Percentiles rank a stretch among this genome's conserved stretches.
These are phyloP conservation scores for Matsumyia berberina DNA, from an alignment of 2,888 invertebrate genomes.

Conservation along the genomic window DNA sequence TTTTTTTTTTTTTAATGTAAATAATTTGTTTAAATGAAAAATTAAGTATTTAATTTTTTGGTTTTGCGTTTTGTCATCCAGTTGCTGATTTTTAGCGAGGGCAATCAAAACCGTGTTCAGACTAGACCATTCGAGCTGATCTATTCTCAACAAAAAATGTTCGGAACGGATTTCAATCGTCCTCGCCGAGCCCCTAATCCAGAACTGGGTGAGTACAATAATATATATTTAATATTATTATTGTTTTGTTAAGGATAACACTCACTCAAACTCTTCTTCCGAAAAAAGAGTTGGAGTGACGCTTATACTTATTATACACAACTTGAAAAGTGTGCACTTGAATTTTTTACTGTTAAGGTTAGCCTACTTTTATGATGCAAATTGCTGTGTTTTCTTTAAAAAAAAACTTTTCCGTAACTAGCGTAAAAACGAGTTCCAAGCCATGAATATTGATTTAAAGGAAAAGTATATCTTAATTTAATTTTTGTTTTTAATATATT, in stretches of 20 bases:
- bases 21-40: slow-evolving; percentile 58
- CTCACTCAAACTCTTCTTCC: slow-evolving; percentile 61
- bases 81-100: slow-evolving; percentile 74
- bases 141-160: slow-evolving; percentile 13
- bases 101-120: slow-evolving; percentile 67
- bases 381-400: slow-evolving; percentile 5
- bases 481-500: slow-evolving; percentile 41
- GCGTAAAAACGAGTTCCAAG: slow-evolving; percentile 66
- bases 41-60: slow-evolving; percentile 45
- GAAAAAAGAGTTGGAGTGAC: slow-evolving; percentile 47
- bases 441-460: slow-evolving; percentile 59
- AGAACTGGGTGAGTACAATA: slow-evolving; percentile 74
- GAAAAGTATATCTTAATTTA: slow-evolving; percentile 43
- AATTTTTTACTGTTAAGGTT: slow-evolving; percentile 32
- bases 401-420: slow-evolving; percentile 4
- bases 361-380: slow-evolving; percentile 58
- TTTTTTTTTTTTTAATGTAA: slow-evolving; percentile 50
- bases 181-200: slow-evolving; percentile 77
- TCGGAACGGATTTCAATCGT: slow-evolving; percentile 63
- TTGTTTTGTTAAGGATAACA: slow-evolving; percentile 43
- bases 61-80: slow-evolving; percentile 65
- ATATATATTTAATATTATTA: too few species aligned
- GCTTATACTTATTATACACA: slow-evolving; percentile 42
- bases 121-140: neutral
- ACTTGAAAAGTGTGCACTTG: neutral